phyloP scores from a whole-genome alignment of 1,140 invertebrate genomes.

The Pseudomyrmex gracilis region DNA sequence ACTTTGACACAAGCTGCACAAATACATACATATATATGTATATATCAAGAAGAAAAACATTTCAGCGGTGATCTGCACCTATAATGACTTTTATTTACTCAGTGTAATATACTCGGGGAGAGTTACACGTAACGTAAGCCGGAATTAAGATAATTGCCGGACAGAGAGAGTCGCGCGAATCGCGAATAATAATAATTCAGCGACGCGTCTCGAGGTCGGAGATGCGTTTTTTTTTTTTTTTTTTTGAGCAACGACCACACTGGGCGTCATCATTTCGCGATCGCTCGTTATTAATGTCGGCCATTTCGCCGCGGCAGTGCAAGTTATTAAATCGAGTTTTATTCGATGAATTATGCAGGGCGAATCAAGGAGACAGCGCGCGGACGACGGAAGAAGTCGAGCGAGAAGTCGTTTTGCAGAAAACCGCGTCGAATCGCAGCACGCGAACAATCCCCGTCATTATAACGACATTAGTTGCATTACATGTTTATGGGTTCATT shows the following conservation, averaged over 20 bases:
- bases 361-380: conserved; percentile 42
- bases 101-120: not conserved
- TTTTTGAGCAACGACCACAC: conserved; percentile 12
- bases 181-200: conserved; percentile 42
- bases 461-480: conserved; percentile 71
- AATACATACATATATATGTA: no score
- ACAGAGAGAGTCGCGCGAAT: not conserved
- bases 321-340: conserved; percentile 50
- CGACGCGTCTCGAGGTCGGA: not conserved
- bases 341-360: conserved; percentile 35
- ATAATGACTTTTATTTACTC: conserved; percentile 16
- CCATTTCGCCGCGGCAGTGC: conserved; percentile 21
- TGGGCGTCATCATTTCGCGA: conserved; percentile 32
- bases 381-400: conserved; percentile 25
- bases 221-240: not conserved
- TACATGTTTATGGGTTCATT: not conserved
- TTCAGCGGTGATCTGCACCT: not conserved
- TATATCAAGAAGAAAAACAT: not conserved
- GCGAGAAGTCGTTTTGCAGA: conserved; percentile 37
- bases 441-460: conserved; percentile 65
- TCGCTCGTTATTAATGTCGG: conserved; percentile 49
- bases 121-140: not conserved
- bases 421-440: conserved; percentile 48
- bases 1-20: not conserved
- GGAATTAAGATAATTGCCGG: conserved; percentile 45